A percentile compares a stretch with the other conserved stretches of the same genome.
phyloP scores from a whole-genome alignment of 2,113 vertebrate genomes.

The Labeo rohita region DNA sequence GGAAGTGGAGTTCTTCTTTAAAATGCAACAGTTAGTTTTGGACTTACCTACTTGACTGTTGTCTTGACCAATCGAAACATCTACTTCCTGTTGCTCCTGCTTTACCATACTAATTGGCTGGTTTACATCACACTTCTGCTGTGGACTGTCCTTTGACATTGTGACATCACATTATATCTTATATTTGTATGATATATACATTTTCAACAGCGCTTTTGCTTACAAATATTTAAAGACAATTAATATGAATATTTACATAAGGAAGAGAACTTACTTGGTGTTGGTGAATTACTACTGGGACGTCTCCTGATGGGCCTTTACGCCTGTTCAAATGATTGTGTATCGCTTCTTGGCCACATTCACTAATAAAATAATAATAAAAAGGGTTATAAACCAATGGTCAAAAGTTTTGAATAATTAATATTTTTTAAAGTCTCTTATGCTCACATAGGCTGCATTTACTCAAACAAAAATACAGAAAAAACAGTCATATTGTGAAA shows the following conservation, averaged over 20 bases:
- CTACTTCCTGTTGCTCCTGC: constrained; percentile 65
- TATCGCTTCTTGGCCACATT: constrained; percentile 17
- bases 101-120: constrained; percentile 61
- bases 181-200: neutral
- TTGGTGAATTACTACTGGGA: neutral
- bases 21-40: neutral
- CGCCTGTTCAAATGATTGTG: neutral
- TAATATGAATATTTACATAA: neutral
- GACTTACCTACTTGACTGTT: constrained; percentile 63
- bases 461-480: neutral
- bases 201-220: neutral
- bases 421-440: neutral
- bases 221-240: neutral
- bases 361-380: neutral
- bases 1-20: no score
- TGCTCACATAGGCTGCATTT: no score
- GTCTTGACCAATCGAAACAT: constrained; percentile 33
- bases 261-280: constrained; percentile 33
- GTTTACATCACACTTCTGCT: constrained; percentile 1
- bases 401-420: no score
- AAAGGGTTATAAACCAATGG: no score
- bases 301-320: neutral
- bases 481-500: no score
- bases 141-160: neutral
- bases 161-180: constrained; percentile 6